These are phyloP conservation scores for Dunckerocampus dactyliophorus DNA, from an alignment of 2,113 vertebrate species.

Conservation along the genomic window DNA sequence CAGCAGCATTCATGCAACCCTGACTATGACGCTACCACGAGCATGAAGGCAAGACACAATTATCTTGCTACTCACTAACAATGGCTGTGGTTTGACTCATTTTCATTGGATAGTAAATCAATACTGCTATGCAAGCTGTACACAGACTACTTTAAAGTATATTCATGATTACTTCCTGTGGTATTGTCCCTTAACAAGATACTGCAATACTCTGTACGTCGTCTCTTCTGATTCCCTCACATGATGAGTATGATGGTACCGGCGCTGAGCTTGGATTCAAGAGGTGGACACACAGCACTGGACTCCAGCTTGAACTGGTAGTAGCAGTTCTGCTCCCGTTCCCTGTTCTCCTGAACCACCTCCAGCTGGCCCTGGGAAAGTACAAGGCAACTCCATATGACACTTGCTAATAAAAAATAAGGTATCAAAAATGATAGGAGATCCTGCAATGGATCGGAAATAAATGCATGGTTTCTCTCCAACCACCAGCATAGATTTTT, in stretches of 20 bases:
- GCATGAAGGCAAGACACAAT: too few species aligned
- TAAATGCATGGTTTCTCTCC: not conserved
- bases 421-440: not conserved
- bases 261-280: conserved; percentile 77
- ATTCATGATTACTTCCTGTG: too few species aligned
- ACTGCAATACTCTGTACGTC: not conserved
- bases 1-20: too few species aligned
- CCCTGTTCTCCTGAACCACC: conserved; percentile 77
- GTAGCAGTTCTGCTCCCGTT: conserved; percentile 78
- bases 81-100: too few species aligned
- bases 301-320: conserved; percentile 93
- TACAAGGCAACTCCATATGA: not conserved
- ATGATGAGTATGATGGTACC: conserved; percentile 89
- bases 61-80: too few species aligned
- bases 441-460: not conserved
- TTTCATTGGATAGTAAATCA: too few species aligned
- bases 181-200: too few species aligned
- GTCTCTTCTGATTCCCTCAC: conserved; percentile 72
- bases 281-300: conserved; percentile 77
- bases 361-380: conserved; percentile 72
- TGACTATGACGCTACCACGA: too few species aligned
- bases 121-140: too few species aligned
- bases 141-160: too few species aligned
- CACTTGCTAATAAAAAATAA: not conserved
- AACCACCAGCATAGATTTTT: not conserved